Evolutionary conservation across 2,797 vertebrate species (phyloP), one percentile per base, ranked within the genome.

Genomic region (Helostoma temminkii): DNA sequence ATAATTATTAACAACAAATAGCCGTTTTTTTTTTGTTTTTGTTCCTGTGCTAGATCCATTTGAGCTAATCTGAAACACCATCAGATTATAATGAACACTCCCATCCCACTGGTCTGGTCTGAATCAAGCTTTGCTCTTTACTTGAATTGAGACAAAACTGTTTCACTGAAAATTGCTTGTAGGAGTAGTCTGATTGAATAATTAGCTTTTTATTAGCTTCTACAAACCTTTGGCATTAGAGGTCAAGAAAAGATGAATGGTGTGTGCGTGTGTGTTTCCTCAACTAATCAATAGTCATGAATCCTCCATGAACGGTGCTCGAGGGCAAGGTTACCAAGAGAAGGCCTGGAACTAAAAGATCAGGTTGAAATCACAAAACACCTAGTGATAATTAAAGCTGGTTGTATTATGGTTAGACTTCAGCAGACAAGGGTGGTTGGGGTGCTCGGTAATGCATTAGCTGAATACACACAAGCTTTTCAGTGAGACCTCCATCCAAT

Each of bases 201-300:
- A 89, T 91, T 82, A 76, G 59, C 72, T 82, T 91, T 90, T 83
- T 87, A 88, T 88, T 89, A 89, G 71, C 84, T 76, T 86, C 59
- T 75, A 63, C 69, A 81, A 86, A 83, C 83, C 85, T 88, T 88
- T 84, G 82, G 73, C 85, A 78, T 81, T 69, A 72, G 71, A 87
- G 90, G 88, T 89, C 88, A 89, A 71, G 73, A 39, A 66, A 77
- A 88, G 76, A 91, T 82, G 63, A 88, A 89, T 72, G 41, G 39
- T 49, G 52, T 53, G 65, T 42, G 45, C 52, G 24, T 41, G 56
- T 36, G 18, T 37, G 24, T 50, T 72, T 66, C 54, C 57, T 46
- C 21, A 50, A 62, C 55, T 46, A 64, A 91, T 91, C 90, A 76
- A 92, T 92, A 87, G 76, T 80, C 73, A 80, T 76, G 79, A 85